Base-by-base conservation (phyloP, 2,888 invertebrate genomes). In the Drosophila buzzatii region DNA sequence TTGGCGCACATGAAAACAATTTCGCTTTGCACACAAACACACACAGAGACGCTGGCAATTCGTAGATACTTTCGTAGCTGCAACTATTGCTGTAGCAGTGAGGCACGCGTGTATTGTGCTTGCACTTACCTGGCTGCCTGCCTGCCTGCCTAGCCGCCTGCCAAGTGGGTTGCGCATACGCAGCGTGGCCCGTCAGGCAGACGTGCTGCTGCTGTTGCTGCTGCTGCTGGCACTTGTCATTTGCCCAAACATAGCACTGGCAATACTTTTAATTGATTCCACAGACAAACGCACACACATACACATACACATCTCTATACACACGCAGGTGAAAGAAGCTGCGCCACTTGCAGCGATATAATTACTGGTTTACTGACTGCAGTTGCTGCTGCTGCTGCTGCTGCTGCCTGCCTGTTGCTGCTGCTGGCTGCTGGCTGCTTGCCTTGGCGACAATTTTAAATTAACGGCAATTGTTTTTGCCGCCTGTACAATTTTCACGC, bases 191-290 rank as follows among this genome's bases (percentile, higher is more conserved):
- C 53, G 42, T 14, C 49, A 23, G 62, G 60, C 51, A 58, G 56
- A 42, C 53, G 35, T 35, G 49, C 33, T 49, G 58, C 16, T 59
- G 65, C 16, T 59, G 65, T 35, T 57, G 37, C n/a, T 55, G 61
- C 12, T 61, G 62, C 39, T 65, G 59, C 53, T 87, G 82, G 71
- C 79, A 79, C 77, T 86, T 90, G 86, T 86, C 90, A 90, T 90
- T 76, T 87, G 90, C 81, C 86, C 86, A 90, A 88, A 88, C 83
- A 79, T 76, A 85, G 90, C 64, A 73, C 73, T 70, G 69, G 79
- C 84, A 83, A 88, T 87, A 88, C 89, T 90, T 87, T 90, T 87
- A 87, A 87, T 87, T 87, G 86, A 87, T 90, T 90, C 86, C 83
- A 90, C 70, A 79, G 70, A 73, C 70, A 76, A 55, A 76, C 62